phyloP scores from a whole-genome alignment of 2,113 vertebrate species.

The Pleuronectes platessa region DNA sequence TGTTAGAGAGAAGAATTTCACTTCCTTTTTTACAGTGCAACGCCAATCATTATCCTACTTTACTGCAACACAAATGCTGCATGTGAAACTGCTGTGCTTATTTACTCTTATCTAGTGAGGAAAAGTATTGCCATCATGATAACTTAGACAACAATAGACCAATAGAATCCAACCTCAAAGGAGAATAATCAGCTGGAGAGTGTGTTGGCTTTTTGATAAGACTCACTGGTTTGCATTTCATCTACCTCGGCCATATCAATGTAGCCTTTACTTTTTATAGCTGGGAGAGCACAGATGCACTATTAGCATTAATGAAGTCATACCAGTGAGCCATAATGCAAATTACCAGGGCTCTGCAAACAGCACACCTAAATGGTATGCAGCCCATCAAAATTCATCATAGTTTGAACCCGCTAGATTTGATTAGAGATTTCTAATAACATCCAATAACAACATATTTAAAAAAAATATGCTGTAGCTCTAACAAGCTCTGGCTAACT shows the following conservation, averaged over 20 bases:
- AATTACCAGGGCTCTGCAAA: not conserved
- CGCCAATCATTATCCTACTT: not conserved
- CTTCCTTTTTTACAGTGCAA: not conserved
- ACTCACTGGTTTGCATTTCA: constrained; percentile 14
- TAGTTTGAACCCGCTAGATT: too few species aligned
- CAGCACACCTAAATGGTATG: too few species aligned
- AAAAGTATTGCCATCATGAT: constrained; percentile 15
- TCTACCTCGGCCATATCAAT: not conserved
- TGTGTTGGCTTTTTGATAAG: constrained; percentile 32
- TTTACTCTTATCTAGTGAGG: not conserved
- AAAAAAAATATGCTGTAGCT: too few species aligned
- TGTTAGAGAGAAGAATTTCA: not conserved
- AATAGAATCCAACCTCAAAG: not conserved
- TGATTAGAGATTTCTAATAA: too few species aligned
- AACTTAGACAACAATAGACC: not conserved
- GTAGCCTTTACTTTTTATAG: not conserved
- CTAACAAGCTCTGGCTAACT: too few species aligned
- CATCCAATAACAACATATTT: too few species aligned
- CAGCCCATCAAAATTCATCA: too few species aligned
- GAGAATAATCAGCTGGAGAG: not conserved
- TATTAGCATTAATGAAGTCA: not conserved
- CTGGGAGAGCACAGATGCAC: not conserved
- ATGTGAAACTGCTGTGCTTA: constrained; percentile 19
- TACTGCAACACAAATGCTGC: not conserved
- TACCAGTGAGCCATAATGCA: not conserved